phyloP scores from a whole-genome alignment of 92 coral and sea anemone genomes.

The Actinostola sp. region DNA sequence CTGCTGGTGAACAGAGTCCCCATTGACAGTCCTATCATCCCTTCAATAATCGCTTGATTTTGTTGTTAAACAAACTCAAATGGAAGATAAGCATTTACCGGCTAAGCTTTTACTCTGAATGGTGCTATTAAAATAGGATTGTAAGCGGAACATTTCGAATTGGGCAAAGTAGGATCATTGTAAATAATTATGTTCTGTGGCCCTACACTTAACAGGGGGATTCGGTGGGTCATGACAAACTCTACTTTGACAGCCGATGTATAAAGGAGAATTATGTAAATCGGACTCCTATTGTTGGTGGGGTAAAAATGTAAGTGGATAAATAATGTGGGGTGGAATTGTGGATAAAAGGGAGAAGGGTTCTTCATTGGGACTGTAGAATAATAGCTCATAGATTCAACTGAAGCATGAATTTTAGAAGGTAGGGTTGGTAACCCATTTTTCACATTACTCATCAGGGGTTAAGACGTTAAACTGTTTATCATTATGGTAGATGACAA shows the following conservation, averaged over 20 bases:
- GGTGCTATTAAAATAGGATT: conserved; percentile 8
- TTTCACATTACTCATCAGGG: too few species aligned
- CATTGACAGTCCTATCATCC: conserved; percentile 38
- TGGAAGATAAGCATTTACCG: conserved; percentile 4
- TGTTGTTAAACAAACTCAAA: conserved; percentile 34
- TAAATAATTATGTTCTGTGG: conserved; percentile 57
- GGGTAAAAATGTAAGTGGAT: too few species aligned
- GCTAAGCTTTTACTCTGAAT: conserved; percentile 2
- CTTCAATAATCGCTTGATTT: conserved; percentile 26
- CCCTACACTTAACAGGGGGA: conserved; percentile 51
- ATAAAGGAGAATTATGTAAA: too few species aligned
- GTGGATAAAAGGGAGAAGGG: too few species aligned
- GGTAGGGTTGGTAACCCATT: too few species aligned
- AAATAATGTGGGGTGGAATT: too few species aligned
- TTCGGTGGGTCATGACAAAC: conserved; percentile 37
- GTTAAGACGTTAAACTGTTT: too few species aligned
- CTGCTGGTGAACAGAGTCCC: conserved; percentile 3
- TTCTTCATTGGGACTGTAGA: too few species aligned
- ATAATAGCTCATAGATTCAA: too few species aligned
- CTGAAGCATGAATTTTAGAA: too few species aligned
- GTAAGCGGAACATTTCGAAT: conserved; percentile 1
- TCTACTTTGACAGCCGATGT: conserved; percentile 55
- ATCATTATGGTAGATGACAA: too few species aligned
- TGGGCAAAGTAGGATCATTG: conserved; percentile 33
- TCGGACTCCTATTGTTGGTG: too few species aligned